Conservation (phyloP, 2,797 vertebrate genomes). For the Hoplostethus mediterraneus region DNA sequence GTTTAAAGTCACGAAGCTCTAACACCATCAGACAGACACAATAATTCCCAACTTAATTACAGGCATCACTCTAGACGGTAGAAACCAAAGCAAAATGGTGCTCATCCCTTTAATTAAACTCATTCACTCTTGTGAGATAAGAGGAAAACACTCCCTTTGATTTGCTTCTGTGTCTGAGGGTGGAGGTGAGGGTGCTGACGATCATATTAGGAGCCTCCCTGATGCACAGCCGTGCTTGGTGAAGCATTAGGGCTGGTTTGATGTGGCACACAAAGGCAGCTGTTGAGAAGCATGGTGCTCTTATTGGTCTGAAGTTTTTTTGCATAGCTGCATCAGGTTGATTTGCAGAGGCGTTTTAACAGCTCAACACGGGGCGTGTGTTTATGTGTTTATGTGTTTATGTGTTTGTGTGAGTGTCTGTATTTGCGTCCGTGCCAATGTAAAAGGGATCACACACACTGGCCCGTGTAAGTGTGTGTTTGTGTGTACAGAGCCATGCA, state of each 20-base stretch:
- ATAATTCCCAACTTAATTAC: conserved; percentile 82
- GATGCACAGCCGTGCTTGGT: conserved; percentile 46
- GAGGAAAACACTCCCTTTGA: conserved; percentile 76
- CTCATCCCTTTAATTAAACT: conserved; percentile 82
- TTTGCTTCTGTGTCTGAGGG: conserved; percentile 71
- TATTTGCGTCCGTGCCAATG: not conserved
- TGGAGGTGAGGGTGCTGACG: conserved; percentile 66
- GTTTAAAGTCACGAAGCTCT: conserved; percentile 66
- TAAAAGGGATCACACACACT: too few relatives aligned
- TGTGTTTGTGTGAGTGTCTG: conserved; percentile 10
- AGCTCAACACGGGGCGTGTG: conserved; percentile 28
- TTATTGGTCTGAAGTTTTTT: conserved; percentile 63
- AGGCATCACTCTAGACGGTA: conserved; percentile 69
- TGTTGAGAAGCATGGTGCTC: conserved; percentile 40
- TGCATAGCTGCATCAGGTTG: conserved; percentile 46
- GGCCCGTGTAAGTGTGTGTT: too few relatives aligned
- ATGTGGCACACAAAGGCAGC: conserved; percentile 66
- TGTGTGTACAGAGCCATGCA: too few relatives aligned
- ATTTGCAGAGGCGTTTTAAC: conserved; percentile 53
- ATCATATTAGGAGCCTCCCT: conserved; percentile 67
- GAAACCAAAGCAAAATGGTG: conserved; percentile 74
- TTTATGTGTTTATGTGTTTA: not conserved
- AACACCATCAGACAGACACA: conserved; percentile 70
- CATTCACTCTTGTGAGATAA: conserved; percentile 77
- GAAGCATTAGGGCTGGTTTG: conserved; percentile 67